phyloP scores from a whole-genome alignment of 2,888 invertebrate genomes.

The Ernsta delagoae region DNA sequence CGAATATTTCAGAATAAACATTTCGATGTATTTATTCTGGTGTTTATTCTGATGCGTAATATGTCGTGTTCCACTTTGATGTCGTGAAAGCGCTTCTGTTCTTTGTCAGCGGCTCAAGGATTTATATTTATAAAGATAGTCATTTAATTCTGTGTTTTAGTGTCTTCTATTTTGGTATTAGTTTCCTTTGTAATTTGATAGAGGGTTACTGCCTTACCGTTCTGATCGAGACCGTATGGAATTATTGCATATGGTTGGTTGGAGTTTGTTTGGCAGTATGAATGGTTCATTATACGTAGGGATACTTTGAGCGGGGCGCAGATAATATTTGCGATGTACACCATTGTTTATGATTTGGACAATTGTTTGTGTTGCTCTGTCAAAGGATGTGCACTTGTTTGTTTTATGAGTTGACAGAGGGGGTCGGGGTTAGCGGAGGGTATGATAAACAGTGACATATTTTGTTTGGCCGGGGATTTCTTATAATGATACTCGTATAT shows the following conservation, averaged over 20 bases:
- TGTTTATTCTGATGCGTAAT: constrained; percentile 84
- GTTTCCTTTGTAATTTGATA: constrained; percentile 72
- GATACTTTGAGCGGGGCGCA: constrained; percentile 72
- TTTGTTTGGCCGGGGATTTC: constrained; percentile 20
- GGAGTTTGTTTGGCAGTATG: constrained; percentile 83
- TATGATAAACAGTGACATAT: constrained; percentile 62
- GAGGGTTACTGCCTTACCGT: constrained; percentile 62
- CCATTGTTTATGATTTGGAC: constrained; percentile 84
- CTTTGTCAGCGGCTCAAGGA: constrained; percentile 79
- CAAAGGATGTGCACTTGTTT: constrained; percentile 84
- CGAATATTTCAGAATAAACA: constrained; percentile 82
- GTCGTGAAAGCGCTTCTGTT: constrained; percentile 84
- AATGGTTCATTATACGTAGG: constrained; percentile 83
- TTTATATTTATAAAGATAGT: constrained; percentile 74
- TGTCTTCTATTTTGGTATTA: constrained; percentile 74
- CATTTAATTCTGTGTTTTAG: constrained; percentile 78
- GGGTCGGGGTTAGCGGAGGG: constrained; percentile 42
- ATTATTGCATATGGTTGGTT: constrained; percentile 85
- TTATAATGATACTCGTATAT: constrained; percentile 17
- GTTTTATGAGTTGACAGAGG: constrained; percentile 59
- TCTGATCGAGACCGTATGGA: constrained; percentile 62
- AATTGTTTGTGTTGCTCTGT: constrained; percentile 82
- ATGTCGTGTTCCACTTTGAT: constrained; percentile 85
- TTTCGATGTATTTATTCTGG: constrained; percentile 82
- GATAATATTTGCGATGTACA: constrained; percentile 82